Evolutionary conservation across 2,888 invertebrate species (phyloP).

Genomic region (Rhopalosiphum nymphaeae): DNA sequence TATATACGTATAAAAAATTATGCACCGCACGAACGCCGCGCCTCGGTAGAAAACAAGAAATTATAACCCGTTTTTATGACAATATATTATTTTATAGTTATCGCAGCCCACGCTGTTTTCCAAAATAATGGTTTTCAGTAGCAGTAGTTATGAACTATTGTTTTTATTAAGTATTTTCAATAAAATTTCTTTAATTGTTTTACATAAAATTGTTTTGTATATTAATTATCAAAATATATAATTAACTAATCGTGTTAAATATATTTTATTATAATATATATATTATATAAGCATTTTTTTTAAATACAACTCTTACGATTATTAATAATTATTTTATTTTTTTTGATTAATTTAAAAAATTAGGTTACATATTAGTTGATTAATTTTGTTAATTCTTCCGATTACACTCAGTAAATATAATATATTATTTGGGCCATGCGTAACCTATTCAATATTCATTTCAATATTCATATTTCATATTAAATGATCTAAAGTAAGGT

Average conservation of each 20-base stretch:
- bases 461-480: not conserved
- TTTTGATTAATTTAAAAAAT: not conserved
- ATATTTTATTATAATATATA: too few species aligned
- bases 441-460: not conserved
- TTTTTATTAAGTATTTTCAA: not conserved
- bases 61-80: constrained; percentile 2
- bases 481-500: not conserved
- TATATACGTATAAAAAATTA: not conserved
- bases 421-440: not conserved
- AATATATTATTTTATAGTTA: not conserved
- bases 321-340: not conserved
- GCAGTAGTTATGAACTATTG: not conserved
- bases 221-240: not conserved
- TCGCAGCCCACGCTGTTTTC: not conserved
- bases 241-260: not conserved
- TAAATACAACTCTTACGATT: not conserved
- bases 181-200: not conserved
- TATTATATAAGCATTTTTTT: not conserved
- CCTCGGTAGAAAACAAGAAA: not conserved
- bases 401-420: not conserved
- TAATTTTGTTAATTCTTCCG: not conserved
- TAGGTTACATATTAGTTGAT: not conserved
- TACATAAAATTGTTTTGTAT: not conserved
- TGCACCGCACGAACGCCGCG: not conserved
- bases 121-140: not conserved